A percentile compares a stretch with the other conserved stretches of the same genome.
phyloP scores from a whole-genome alignment of 2,888 invertebrate genomes.

The Chloroclystis v-ata region DNA sequence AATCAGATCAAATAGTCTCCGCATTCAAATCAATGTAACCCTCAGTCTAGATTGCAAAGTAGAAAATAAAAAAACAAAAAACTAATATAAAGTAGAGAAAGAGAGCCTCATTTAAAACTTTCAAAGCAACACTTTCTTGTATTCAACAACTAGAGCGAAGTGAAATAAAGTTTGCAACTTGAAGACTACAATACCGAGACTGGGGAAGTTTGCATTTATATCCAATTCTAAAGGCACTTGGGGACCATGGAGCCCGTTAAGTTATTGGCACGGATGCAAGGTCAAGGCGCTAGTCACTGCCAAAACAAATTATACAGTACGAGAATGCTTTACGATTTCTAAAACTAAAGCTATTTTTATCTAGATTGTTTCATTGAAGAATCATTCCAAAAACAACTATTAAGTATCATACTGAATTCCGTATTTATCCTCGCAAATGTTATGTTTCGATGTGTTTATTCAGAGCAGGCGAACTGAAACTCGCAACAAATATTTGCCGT shows the following conservation, averaged over 20 bases:
- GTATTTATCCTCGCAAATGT: not conserved
- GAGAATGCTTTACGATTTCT: not conserved
- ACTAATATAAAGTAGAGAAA: constrained; percentile 2
- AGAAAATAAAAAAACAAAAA: constrained; percentile 6
- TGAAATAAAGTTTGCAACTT: constrained; percentile 8
- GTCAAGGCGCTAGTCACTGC: constrained; percentile 11
- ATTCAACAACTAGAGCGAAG: constrained; percentile 1
- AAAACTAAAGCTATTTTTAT: no score
- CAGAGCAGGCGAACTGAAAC: not conserved
- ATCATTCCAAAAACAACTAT: no score
- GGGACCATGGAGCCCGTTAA: constrained; percentile 12
- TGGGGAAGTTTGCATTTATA: constrained; percentile 13
- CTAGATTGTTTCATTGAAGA: no score
- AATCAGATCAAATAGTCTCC: not conserved
- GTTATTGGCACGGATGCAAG: constrained; percentile 14
- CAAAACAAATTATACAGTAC: constrained; percentile 11
- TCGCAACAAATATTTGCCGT: constrained; percentile 2
- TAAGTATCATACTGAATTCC: no score
- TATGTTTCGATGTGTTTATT: not conserved
- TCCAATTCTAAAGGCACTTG: constrained; percentile 14
- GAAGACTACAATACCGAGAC: constrained; percentile 11
- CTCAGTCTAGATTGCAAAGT: not conserved
- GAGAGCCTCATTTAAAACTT: constrained; percentile 11
- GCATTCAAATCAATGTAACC: not conserved
- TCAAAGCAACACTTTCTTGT: constrained; percentile 1